Conservation (phyloP, 2,797 vertebrate species). For the Chromobotia macracanthus region DNA sequence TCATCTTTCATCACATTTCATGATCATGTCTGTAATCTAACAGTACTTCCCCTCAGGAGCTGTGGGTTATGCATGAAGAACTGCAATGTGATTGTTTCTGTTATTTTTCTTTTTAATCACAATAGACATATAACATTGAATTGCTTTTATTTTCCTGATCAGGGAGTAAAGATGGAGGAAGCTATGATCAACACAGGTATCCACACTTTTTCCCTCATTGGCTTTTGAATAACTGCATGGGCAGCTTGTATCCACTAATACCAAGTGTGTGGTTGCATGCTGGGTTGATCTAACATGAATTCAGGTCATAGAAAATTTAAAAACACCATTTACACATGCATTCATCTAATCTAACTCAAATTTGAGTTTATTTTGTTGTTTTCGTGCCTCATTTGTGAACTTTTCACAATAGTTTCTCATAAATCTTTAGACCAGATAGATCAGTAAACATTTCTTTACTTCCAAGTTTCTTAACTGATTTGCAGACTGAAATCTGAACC, state of each 20-base stretch:
- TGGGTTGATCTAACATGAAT: slow-evolving; percentile 76
- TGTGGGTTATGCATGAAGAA: slow-evolving; percentile 84
- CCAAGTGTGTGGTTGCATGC: slow-evolving; percentile 83
- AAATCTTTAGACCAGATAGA: no score
- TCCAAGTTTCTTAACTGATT: no score
- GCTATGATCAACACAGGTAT: slow-evolving; percentile 99
- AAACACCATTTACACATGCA: not conserved
- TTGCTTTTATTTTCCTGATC: slow-evolving; percentile 98
- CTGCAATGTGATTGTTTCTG: slow-evolving; percentile 83
- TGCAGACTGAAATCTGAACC: no score
- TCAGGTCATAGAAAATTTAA: slow-evolving; percentile 40
- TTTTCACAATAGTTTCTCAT: no score
- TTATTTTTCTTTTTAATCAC: slow-evolving; percentile 63
- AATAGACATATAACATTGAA: slow-evolving; percentile 88
- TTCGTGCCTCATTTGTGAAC: not conserved
- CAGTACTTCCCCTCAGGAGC: slow-evolving; percentile 83
- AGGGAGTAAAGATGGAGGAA: slow-evolving; percentile 99
- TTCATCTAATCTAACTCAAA: not conserved
- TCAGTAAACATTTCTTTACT: no score
- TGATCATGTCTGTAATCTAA: slow-evolving; percentile 67
- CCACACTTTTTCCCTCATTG: slow-evolving; percentile 88
- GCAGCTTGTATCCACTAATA: slow-evolving; percentile 87
- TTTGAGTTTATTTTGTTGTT: not conserved
- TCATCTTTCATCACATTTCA: slow-evolving; percentile 30
- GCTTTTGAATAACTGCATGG: slow-evolving; percentile 95